These are phyloP conservation scores for Uropsilus gracilis DNA, from an alignment of 2,113 vertebrate genomes.

Conservation along the genomic window DNA sequence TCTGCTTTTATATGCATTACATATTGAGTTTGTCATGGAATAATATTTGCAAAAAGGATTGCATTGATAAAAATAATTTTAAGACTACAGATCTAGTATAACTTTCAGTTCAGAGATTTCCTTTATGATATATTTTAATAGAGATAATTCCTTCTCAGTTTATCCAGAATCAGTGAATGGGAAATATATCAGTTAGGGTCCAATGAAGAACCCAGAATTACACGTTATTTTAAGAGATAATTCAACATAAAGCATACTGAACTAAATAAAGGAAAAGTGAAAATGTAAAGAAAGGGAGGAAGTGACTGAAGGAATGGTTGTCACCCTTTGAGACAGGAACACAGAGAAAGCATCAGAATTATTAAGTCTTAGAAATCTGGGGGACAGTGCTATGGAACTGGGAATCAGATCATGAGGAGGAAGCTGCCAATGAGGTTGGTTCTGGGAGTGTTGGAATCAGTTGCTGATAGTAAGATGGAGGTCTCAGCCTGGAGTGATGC, in stretches of 20 bases:
- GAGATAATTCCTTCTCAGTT: neutral
- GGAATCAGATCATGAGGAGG: neutral
- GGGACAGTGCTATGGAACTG: neutral
- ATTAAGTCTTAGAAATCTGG: neutral
- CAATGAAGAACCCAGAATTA: neutral
- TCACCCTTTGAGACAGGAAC: neutral
- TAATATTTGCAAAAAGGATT: neutral
- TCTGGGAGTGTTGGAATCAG: neutral
- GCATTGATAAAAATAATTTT: conserved; percentile 12
- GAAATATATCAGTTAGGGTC: neutral
- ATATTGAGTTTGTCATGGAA: neutral
- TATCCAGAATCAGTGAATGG: neutral
- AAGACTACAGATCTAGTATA: neutral
- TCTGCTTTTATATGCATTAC: neutral
- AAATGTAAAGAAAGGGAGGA: neutral
- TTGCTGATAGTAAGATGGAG: neutral
- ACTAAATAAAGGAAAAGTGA: neutral
- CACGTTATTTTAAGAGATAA: neutral
- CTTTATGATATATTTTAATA: neutral
- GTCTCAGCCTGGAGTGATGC: neutral
- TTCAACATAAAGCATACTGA: neutral
- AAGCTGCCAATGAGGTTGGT: neutral
- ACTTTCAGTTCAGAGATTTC: neutral
- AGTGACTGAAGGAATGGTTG: neutral
- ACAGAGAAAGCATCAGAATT: neutral